A percentile compares a stretch with the other conserved stretches of the same genome.
Evolutionary conservation across 2,113 vertebrate species (phyloP).

Genomic region (Sarotherodon lohbergeri): DNA sequence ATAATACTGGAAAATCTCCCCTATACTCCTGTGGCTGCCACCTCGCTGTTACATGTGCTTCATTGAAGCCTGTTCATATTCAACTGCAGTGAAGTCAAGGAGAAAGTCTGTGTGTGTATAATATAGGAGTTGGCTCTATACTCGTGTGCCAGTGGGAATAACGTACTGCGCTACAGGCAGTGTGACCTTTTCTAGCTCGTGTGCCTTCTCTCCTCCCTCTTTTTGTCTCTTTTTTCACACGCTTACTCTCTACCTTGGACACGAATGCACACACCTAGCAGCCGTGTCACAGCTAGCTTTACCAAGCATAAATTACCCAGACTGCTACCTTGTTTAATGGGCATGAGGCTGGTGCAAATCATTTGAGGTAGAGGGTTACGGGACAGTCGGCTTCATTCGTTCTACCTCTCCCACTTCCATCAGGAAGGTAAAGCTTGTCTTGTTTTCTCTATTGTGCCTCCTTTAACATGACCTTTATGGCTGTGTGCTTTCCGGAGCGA

Average conservation of each 20-base stretch:
- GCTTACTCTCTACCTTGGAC: conserved; percentile 11
- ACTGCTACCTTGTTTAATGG: conserved; percentile 39
- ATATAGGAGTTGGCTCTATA: conserved; percentile 54
- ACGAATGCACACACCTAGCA: conserved; percentile 29
- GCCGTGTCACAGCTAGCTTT: conserved; percentile 33
- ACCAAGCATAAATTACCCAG: conserved; percentile 48
- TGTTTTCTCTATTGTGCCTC: conserved; percentile 25
- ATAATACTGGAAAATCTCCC: conserved; percentile 30
- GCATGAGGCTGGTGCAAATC: conserved; percentile 36
- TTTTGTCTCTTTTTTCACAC: conserved; percentile 26
- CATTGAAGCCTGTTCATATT: conserved; percentile 52
- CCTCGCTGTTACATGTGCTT: conserved; percentile 47
- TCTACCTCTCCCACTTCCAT: background rate
- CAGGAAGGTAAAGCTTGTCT: conserved; percentile 39
- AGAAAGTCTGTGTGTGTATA: conserved; percentile 41
- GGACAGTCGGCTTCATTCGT: conserved; percentile 21
- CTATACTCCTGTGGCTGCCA: conserved; percentile 35
- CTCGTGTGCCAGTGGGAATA: conserved; percentile 63
- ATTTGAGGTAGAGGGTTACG: conserved; percentile 5
- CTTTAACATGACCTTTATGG: conserved; percentile 59
- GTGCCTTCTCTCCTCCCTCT: conserved; percentile 23
- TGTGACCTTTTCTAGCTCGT: conserved; percentile 62
- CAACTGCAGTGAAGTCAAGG: conserved; percentile 52
- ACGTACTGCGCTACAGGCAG: conserved; percentile 61
- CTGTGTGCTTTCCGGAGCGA: conserved; percentile 25